phyloP scores from a whole-genome alignment of 2,888 invertebrate genomes.

The Aspidiotus destructor region DNA sequence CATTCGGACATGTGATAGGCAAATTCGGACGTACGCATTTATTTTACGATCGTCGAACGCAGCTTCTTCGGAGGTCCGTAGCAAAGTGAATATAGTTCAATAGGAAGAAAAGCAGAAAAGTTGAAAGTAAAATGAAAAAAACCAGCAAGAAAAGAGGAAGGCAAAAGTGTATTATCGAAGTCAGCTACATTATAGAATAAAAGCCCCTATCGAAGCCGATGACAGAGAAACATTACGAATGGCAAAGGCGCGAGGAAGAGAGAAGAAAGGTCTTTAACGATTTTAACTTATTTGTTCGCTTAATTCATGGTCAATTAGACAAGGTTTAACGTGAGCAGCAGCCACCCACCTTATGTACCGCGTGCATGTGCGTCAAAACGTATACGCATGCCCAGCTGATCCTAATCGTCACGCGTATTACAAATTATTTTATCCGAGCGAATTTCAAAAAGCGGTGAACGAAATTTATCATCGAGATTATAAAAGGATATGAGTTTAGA shows the following conservation, averaged over 20 bases:
- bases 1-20: too few species aligned
- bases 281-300: conserved; percentile 28
- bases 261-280: conserved; percentile 25
- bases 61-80: background rate
- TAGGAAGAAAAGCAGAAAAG: background rate
- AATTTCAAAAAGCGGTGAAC: conserved; percentile 15
- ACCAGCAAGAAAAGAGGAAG: too few species aligned
- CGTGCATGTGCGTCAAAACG: conserved; percentile 4
- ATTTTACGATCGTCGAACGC: background rate
- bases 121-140: too few species aligned
- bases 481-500: conserved; percentile 21
- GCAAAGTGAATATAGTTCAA: background rate
- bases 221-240: too few species aligned
- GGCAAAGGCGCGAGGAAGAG: background rate
- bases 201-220: too few species aligned
- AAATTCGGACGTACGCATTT: too few species aligned
- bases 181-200: too few species aligned
- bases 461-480: conserved; percentile 29
- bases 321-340: conserved; percentile 20
- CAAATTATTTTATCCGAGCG: conserved; percentile 24
- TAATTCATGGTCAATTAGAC: conserved; percentile 29
- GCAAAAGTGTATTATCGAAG: too few species aligned
- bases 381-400: conserved; percentile 30
- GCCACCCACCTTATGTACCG: conserved; percentile 18
- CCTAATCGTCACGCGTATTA: conserved; percentile 27